Evolutionary conservation across 1,140 invertebrate genomes (phyloP).

Genomic region (Catajapyx aquilonaris): DNA sequence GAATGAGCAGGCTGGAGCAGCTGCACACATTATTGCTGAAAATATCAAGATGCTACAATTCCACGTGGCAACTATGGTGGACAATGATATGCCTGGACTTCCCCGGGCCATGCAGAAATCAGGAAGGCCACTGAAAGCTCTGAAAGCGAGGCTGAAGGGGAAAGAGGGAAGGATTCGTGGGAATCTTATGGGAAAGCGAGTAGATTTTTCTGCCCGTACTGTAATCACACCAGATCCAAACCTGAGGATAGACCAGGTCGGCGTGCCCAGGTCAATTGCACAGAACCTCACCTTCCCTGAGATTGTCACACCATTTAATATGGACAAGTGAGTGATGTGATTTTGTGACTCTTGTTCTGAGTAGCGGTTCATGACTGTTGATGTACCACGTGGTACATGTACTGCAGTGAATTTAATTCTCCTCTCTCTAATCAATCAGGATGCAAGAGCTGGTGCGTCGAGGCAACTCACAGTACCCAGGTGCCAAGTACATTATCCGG

Average conservation of each 20-base stretch:
- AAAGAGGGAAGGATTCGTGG: slow-evolving; percentile 98
- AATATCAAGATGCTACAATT: slow-evolving; percentile 98
- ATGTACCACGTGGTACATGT: too few species aligned
- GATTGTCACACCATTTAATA: slow-evolving; percentile 98
- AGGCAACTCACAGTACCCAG: slow-evolving; percentile 96
- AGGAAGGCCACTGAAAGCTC: slow-evolving; percentile 91
- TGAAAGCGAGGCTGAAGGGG: slow-evolving; percentile 74
- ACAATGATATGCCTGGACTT: slow-evolving; percentile 97
- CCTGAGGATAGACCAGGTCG: slow-evolving; percentile 93
- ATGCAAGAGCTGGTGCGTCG: slow-evolving; percentile 90
- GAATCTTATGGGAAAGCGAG: slow-evolving; percentile 99
- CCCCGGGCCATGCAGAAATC: slow-evolving; percentile 97
- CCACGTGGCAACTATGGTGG: slow-evolving; percentile 91
- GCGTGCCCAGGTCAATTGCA: slow-evolving; percentile 92
- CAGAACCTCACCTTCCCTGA: slow-evolving; percentile 99
- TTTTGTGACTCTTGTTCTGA: too few species aligned
- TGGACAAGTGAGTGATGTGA: slow-evolving; percentile 44
- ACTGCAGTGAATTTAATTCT: too few species aligned
- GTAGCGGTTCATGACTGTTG: too few species aligned
- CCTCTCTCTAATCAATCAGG: slow-evolving; percentile 25
- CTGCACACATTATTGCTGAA: slow-evolving; percentile 87
- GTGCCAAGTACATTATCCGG: slow-evolving; percentile 96
- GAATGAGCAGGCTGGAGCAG: slow-evolving; percentile 90
- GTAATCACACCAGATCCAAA: slow-evolving; percentile 99
- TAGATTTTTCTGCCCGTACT: slow-evolving; percentile 97